These are phyloP conservation scores for Trinorchestia longiramus DNA, from an alignment of 1,140 invertebrate species.

Conservation along the genomic window DNA sequence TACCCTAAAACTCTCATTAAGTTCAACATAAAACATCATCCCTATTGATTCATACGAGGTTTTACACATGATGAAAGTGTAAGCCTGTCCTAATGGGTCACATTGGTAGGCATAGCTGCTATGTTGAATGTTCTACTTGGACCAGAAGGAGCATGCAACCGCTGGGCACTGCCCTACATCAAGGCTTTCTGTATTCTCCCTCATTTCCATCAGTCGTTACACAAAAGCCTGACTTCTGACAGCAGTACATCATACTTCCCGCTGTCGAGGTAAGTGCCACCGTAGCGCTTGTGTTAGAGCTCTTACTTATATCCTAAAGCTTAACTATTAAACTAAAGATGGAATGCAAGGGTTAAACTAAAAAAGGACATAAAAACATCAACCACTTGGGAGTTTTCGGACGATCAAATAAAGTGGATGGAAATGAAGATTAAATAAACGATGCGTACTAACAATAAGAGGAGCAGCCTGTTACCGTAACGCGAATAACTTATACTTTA, in stretches of 20 bases:
- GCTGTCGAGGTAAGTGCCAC: neutral
- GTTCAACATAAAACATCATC: neutral
- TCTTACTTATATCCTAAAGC: neutral
- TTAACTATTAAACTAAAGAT: neutral
- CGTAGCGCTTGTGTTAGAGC: neutral
- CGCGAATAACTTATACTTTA: neutral
- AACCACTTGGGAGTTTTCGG: neutral
- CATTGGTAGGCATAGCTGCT: neutral
- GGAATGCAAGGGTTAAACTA: slow-evolving; percentile 20
- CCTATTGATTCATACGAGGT: neutral
- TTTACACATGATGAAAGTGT: neutral
- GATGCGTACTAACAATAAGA: neutral
- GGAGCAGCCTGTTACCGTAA: neutral
- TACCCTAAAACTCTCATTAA: neutral
- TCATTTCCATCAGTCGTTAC: too few species aligned
- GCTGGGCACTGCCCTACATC: neutral
- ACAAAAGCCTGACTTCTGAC: too few species aligned
- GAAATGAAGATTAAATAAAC: neutral
- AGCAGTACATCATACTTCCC: too few species aligned
- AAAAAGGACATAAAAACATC: neutral
- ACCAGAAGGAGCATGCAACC: neutral
- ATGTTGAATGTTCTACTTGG: neutral
- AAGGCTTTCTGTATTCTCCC: too few species aligned
- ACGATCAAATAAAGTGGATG: neutral
- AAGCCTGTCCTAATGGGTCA: neutral